phyloP scores from a whole-genome alignment of 2,888 invertebrate species.

The Chrysotoxum bicinctum region DNA sequence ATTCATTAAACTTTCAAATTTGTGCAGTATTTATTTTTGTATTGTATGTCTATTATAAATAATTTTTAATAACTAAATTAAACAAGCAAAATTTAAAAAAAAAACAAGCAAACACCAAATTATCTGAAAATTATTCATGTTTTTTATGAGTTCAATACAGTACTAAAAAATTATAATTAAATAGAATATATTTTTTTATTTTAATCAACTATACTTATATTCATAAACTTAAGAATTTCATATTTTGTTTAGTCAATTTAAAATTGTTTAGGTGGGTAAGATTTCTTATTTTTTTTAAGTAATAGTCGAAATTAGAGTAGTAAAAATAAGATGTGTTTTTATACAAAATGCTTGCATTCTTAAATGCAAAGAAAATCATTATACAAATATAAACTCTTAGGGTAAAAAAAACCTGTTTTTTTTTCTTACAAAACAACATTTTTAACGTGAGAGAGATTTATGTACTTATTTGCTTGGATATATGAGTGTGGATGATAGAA shows the following conservation, averaged over 20 bases:
- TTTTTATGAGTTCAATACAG: not conserved
- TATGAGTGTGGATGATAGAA: constrained; percentile 62
- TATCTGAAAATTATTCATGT: not conserved
- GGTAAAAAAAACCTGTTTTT: not conserved
- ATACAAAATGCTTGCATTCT: not conserved
- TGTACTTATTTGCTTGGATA: constrained; percentile 48
- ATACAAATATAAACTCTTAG: not conserved
- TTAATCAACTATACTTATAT: not conserved
- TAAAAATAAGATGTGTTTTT: not conserved
- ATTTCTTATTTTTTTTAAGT: constrained; percentile 53
- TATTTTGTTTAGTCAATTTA: constrained; percentile 38
- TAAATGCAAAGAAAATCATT: not conserved
- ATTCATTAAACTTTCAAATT: constrained; percentile 4
- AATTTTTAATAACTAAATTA: constrained; percentile 52
- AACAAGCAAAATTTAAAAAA: constrained; percentile 52
- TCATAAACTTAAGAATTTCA: constrained; percentile 30
- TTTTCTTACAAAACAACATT: not conserved
- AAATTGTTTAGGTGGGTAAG: constrained; percentile 23
- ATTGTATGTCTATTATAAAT: constrained; percentile 42
- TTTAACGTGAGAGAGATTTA: constrained; percentile 19
- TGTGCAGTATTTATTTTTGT: constrained; percentile 21
- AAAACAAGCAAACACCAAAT: constrained; percentile 62
- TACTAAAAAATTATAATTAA: constrained; percentile 27
- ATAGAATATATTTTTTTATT: constrained; percentile 33
- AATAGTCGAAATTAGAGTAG: constrained; percentile 29